Evolutionary conservation across 2,113 vertebrate species (phyloP), one percentile per base, ranked within the genome.

Genomic region (Dasyprocta punctata): DNA sequence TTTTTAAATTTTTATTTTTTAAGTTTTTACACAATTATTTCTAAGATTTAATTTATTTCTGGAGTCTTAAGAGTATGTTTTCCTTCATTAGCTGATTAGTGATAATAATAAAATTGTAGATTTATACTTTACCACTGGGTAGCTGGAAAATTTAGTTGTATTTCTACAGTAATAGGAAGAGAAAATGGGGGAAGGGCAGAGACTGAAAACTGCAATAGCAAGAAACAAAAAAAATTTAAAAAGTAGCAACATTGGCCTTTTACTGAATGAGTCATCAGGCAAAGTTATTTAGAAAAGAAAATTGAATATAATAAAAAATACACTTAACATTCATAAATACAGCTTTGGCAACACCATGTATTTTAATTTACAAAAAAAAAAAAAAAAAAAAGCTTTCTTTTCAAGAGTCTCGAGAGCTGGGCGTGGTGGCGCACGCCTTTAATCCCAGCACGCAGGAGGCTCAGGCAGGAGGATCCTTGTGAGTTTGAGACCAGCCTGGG

Each of bases 291-390:
- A 47, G 56, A 52, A 91, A 91, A 96, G 93, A 92, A 96, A 94
- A 91, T 4, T 89, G 77, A 97, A 98, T 96, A 92, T 92, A 98
- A 98, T 2, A 97, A 54, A 69, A 94, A 92, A 97, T 96, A 77
- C 28, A 97, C 96, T 90, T 63, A 93, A 96, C 41, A 75, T 56
- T 56, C 84, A 86, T 81, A 98, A 95, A 97, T 97, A 97, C 0
- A 97, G 94, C 65, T 97, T 97, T 88, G 85, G 58, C 9, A 94
- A 41, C 16, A 89, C 73, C 1, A 94, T 95, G 52, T 47, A 90
- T 86, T 98, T 97, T 94, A 88, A 98, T 83, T 49, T 61, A 94
- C 22, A 49, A 77, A 86, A 91, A 96, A 58, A 58, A 0, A 56
- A 56, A 56, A 16, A 87, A 98, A 97, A 58, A 38, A 2, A 87